phyloP scores from a whole-genome alignment of 2,113 vertebrate species.

The Pollachius pollachius region DNA sequence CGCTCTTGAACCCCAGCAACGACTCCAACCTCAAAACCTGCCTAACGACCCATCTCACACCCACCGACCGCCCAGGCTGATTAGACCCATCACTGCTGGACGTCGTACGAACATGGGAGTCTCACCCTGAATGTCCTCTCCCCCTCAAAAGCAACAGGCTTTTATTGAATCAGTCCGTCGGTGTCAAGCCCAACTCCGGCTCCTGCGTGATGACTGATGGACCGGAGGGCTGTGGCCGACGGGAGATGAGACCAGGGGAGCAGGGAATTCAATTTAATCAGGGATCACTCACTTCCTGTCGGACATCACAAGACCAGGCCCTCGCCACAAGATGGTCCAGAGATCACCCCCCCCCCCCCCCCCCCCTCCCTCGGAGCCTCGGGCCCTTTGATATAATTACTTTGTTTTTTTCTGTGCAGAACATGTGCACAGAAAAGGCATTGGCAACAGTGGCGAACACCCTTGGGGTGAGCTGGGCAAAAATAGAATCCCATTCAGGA shows the following conservation, averaged over 20 bases:
- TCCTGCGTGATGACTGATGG: not conserved
- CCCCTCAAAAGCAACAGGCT: not conserved
- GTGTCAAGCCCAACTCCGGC: not conserved
- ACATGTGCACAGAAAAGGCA: too few species aligned
- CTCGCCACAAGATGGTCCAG: too few species aligned
- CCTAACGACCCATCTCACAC: slow-evolving; percentile 37
- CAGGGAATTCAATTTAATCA: slow-evolving; percentile 41
- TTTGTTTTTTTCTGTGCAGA: too few species aligned
- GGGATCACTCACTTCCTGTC: slow-evolving; percentile 30
- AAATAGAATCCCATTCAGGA: too few species aligned
- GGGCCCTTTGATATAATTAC: too few species aligned
- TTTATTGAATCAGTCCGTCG: not conserved
- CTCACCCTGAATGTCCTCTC: not conserved
- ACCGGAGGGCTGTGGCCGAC: not conserved
- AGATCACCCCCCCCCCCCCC: not conserved
- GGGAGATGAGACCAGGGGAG: slow-evolving; percentile 25
- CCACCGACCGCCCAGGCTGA: slow-evolving; percentile 49
- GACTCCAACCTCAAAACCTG: slow-evolving; percentile 46
- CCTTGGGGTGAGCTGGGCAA: too few species aligned
- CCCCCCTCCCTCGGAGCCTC: not conserved
- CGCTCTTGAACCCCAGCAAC: too few species aligned
- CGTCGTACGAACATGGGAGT: too few species aligned
- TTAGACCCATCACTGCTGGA: slow-evolving; percentile 39
- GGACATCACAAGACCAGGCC: slow-evolving; percentile 24
- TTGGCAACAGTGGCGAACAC: too few species aligned